Evolutionary conservation across 2,113 vertebrate species (phyloP).

Genomic region (Amia ocellicauda): DNA sequence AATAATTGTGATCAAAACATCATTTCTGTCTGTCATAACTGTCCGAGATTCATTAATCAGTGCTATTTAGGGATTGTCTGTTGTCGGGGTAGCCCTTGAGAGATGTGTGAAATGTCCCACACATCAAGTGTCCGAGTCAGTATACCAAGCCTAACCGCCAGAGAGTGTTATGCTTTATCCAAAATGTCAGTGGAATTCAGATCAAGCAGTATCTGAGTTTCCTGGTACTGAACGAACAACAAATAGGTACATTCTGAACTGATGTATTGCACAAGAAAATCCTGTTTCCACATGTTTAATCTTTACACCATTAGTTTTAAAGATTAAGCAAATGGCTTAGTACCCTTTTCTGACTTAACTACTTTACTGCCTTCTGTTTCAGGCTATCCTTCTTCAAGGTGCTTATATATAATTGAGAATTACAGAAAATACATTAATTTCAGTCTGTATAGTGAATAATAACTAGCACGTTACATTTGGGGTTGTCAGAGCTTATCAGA

Average conservation of each 20-base stretch:
- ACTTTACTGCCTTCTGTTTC: no score
- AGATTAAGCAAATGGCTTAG: no score
- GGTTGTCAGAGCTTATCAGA: no score
- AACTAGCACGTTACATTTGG: no score
- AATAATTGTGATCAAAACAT: constrained; percentile 24
- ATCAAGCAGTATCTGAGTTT: constrained; percentile 37
- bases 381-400: no score
- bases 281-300: no score
- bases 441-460: no score
- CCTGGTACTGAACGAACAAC: constrained; percentile 16
- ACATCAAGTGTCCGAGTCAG: constrained; percentile 52
- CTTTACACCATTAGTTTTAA: no score
- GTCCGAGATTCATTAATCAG: constrained; percentile 32
- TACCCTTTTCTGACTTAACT: no score
- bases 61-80: constrained; percentile 40
- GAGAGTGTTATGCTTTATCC: constrained; percentile 30
- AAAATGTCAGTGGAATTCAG: constrained; percentile 51
- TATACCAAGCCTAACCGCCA: constrained; percentile 40
- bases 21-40: constrained; percentile 17
- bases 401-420: no score
- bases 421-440: no score
- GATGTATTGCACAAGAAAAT: no score
- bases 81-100: constrained; percentile 35
- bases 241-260: constrained; percentile 13
- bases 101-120: constrained; percentile 48